Conservation (phyloP, 2,797 vertebrate species). For the Numenius phaeopus region DNA sequence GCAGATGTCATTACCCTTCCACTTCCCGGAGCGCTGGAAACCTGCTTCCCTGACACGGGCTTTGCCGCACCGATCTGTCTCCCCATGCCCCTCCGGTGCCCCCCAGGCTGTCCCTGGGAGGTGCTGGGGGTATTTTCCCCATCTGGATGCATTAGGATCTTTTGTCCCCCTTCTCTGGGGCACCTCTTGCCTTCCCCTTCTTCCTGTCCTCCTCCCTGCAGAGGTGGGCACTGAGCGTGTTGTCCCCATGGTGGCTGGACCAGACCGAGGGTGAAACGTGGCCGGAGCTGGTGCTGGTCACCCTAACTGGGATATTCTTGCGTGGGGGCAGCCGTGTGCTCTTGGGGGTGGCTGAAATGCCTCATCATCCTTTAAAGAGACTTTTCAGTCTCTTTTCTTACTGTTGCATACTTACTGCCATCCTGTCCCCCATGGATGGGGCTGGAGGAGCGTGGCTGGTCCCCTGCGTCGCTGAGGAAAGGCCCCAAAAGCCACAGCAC, state of each 20-base stretch:
- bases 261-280: fast-evolving
- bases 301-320: fast-evolving
- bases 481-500: fast-evolving
- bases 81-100: fast-evolving
- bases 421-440: fast-evolving
- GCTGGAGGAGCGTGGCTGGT: background rate
- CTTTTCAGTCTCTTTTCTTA: background rate
- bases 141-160: background rate
- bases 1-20: background rate
- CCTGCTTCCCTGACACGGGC: background rate
- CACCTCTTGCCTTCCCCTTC: background rate
- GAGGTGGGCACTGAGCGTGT: fast-evolving
- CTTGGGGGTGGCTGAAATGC: background rate
- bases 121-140: background rate
- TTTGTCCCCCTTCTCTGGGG: background rate
- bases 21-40: background rate
- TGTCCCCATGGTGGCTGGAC: background rate
- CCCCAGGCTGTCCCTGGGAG: background rate
- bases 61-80: background rate
- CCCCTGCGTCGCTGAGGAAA: background rate
- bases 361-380: background rate
- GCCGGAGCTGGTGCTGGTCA: background rate
- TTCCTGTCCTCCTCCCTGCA: background rate
- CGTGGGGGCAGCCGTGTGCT: fast-evolving
- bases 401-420: too few species aligned